Conservation (phyloP, 2,797 vertebrate genomes). For the Mionectes olivaceus region DNA sequence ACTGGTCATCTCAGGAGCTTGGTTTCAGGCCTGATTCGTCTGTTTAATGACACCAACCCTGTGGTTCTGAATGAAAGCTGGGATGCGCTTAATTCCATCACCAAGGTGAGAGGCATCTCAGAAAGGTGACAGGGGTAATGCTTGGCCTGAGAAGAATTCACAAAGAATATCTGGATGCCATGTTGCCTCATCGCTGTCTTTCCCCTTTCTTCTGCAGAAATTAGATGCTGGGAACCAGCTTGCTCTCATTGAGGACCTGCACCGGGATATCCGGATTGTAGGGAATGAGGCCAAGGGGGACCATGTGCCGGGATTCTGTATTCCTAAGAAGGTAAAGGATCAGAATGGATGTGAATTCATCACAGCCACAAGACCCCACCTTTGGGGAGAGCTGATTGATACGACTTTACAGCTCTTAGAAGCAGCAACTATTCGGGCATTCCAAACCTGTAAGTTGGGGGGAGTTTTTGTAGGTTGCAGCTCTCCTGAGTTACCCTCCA, state of each 20-base stretch:
- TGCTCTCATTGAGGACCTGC: constrained; percentile 94
- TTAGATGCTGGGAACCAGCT: constrained; percentile 95
- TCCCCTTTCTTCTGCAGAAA: constrained; percentile 80
- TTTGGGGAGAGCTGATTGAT: not conserved
- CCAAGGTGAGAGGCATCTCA: constrained; percentile 84
- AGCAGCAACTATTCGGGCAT: not conserved
- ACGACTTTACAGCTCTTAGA: not conserved
- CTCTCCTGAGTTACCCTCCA: not conserved
- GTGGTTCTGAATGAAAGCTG: constrained; percentile 95
- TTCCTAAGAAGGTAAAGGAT: constrained; percentile 92
- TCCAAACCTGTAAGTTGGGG: not conserved
- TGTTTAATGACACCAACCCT: constrained; percentile 91
- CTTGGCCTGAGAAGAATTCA: not conserved
- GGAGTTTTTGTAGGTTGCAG: not conserved
- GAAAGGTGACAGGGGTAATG: not conserved
- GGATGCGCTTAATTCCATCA: constrained; percentile 96
- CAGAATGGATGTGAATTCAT: not conserved
- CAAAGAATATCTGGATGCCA: not conserved
- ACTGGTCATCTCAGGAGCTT: constrained; percentile 88
- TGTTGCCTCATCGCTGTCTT: not conserved
- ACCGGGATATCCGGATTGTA: constrained; percentile 90
- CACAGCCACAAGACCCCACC: not conserved
- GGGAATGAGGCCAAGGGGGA: constrained; percentile 91
- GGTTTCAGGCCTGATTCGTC: constrained; percentile 93
- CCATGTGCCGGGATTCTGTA: constrained; percentile 95